Conservation (phyloP, 2,113 vertebrate species). For the Dipodomys ordii region DNA sequence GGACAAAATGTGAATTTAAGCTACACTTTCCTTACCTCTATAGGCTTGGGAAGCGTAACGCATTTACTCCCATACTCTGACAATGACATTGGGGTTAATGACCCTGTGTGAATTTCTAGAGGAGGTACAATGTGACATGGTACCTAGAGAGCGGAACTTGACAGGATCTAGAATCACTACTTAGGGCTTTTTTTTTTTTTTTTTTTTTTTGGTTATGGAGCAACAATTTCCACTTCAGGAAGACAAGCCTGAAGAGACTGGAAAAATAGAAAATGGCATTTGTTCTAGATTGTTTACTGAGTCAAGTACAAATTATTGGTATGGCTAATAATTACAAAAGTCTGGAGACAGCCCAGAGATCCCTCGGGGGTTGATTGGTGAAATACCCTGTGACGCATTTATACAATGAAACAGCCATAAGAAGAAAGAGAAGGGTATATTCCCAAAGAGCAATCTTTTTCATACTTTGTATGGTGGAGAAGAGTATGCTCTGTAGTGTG, state of each 20-base stretch:
- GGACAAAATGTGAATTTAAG: background rate
- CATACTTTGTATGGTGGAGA: background rate
- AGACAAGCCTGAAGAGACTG: background rate
- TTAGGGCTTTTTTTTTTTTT: background rate
- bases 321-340: background rate
- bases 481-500: background rate
- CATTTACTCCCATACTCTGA: background rate
- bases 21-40: background rate
- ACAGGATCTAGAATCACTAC: background rate
- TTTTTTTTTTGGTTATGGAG: background rate
- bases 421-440: background rate
- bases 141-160: rapidly evolving
- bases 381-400: background rate
- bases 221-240: background rate
- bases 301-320: background rate
- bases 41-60: background rate
- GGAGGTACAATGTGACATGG: rapidly evolving
- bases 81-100: too few species aligned
- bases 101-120: too few species aligned
- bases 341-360: background rate
- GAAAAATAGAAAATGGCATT: background rate
- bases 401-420: background rate
- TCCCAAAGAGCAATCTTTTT: background rate
- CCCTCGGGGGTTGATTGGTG: background rate
- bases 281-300: background rate